phyloP scores from a whole-genome alignment of 2,888 invertebrate species.

The Athetis lepigone region DNA sequence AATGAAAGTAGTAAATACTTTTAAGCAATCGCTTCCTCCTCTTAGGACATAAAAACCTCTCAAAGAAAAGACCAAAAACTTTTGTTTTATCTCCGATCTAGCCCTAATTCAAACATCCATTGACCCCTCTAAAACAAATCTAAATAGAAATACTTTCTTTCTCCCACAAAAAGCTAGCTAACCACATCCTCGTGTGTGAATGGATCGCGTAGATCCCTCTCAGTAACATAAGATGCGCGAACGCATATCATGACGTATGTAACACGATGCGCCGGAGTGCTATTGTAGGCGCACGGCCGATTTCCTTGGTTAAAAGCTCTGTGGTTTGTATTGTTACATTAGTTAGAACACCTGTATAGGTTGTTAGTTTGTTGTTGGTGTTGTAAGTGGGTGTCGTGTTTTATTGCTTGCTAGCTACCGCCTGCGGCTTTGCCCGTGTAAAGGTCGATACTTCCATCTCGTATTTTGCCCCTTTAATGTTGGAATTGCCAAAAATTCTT shows the following conservation, averaged over 20 bases:
- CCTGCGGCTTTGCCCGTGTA: too few species aligned
- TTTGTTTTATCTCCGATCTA: too few species aligned
- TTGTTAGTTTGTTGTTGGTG: not conserved
- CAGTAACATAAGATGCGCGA: slow-evolving; percentile 72
- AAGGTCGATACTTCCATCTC: too few species aligned
- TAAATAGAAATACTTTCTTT: slow-evolving; percentile 39
- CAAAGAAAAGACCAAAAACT: too few species aligned
- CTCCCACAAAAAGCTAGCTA: slow-evolving; percentile 46
- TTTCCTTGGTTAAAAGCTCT: slow-evolving; percentile 58
- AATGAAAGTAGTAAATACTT: too few species aligned
- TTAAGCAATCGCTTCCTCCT: too few species aligned
- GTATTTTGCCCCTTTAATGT: too few species aligned
- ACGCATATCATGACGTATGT: slow-evolving; percentile 60
- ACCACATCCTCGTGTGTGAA: slow-evolving; percentile 77
- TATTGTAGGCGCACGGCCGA: slow-evolving; percentile 50
- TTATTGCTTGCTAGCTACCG: slow-evolving; percentile 2
- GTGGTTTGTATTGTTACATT: slow-evolving; percentile 58
- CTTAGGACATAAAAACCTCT: too few species aligned
- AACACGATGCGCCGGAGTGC: slow-evolving; percentile 57
- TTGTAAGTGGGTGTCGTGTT: not conserved
- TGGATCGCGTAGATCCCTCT: slow-evolving; percentile 67
- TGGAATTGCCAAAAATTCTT: too few species aligned
- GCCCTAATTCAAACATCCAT: not conserved
- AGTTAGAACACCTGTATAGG: not conserved
- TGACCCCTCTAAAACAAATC: slow-evolving; percentile 19